These are phyloP conservation scores for Schizopygopsis pylzovi DNA, from an alignment of 2,797 vertebrate genomes.

Conservation along the genomic window DNA sequence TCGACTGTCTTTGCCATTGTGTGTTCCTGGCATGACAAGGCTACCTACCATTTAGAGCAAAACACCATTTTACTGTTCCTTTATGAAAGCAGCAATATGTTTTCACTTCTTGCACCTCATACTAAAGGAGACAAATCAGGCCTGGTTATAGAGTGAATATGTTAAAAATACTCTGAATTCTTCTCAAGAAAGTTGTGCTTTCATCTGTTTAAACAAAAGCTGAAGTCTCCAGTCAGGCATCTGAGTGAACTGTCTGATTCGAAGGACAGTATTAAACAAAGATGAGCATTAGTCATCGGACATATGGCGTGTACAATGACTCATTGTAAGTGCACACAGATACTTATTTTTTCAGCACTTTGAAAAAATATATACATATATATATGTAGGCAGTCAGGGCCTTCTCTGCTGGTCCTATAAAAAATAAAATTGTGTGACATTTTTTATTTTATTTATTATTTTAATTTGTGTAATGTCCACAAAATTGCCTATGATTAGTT, in stretches of 20 bases:
- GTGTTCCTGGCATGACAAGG: not conserved
- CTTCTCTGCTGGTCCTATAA: no score
- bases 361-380: no score
- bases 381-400: no score
- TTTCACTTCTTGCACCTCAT: not conserved
- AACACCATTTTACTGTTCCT: not conserved
- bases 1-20: not conserved
- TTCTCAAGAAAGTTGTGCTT: not conserved
- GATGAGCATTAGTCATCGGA: not conserved
- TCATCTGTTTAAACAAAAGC: not conserved
- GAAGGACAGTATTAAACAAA: conserved; percentile 11
- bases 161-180: not conserved
- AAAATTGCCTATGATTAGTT: no score
- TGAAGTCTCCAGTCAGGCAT: not conserved
- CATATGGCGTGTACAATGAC: not conserved
- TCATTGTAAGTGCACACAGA: not conserved
- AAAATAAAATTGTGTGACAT: no score
- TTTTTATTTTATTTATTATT: no score
- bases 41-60: not conserved
- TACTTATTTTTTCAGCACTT: not conserved
- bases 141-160: not conserved
- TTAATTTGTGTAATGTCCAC: no score
- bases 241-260: not conserved
- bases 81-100: not conserved
- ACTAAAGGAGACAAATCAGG: not conserved